Evolutionary conservation across 2,888 invertebrate species (phyloP).

Genomic region (Schrankia costaestrigalis): DNA sequence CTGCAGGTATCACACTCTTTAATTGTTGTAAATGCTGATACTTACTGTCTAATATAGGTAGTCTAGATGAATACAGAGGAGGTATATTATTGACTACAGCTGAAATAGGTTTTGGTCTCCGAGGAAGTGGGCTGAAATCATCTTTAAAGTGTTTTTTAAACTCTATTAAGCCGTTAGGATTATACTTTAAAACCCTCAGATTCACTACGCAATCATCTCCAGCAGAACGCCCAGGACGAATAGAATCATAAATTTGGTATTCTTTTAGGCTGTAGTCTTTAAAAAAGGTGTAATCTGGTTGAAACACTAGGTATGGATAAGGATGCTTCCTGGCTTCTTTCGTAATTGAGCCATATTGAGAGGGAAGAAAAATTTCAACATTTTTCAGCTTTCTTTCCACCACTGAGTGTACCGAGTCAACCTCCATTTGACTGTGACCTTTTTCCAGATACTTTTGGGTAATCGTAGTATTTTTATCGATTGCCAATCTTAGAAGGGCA

Average conservation of each 20-base stretch:
- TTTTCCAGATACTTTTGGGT: conserved; percentile 34
- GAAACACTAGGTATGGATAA: background rate
- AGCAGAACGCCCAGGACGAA: conserved; percentile 6
- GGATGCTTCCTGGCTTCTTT: conserved; percentile 1
- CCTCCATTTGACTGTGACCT: conserved; percentile 31
- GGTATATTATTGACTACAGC: conserved; percentile 4
- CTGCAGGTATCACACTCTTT: conserved; percentile 15
- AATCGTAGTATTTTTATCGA: conserved; percentile 18
- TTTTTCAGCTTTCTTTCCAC: conserved; percentile 45
- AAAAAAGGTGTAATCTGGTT: conserved; percentile 2
- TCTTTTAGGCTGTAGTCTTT: conserved; percentile 1
- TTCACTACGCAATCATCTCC: conserved; percentile 15
- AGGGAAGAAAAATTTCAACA: conserved; percentile 13
- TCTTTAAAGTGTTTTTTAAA: conserved; percentile 10
- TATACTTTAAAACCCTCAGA: conserved; percentile 13
- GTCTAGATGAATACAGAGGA: conserved; percentile 9
- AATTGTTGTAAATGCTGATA: conserved; percentile 16
- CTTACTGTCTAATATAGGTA: conserved; percentile 10
- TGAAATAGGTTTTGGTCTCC: conserved; percentile 12
- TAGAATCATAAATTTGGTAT: conserved; percentile 1
- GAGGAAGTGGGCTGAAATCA: conserved; percentile 11
- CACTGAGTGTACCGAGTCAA: conserved; percentile 39
- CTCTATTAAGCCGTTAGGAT: conserved; percentile 11
- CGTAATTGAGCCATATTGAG: conserved; percentile 1
- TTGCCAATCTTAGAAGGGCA: conserved; percentile 24